Percentiles rank a stretch among this genome's conserved stretches.
Evolutionary conservation across 2,113 vertebrate species (phyloP).

Genomic region (Sakesphorus luctuosus): DNA sequence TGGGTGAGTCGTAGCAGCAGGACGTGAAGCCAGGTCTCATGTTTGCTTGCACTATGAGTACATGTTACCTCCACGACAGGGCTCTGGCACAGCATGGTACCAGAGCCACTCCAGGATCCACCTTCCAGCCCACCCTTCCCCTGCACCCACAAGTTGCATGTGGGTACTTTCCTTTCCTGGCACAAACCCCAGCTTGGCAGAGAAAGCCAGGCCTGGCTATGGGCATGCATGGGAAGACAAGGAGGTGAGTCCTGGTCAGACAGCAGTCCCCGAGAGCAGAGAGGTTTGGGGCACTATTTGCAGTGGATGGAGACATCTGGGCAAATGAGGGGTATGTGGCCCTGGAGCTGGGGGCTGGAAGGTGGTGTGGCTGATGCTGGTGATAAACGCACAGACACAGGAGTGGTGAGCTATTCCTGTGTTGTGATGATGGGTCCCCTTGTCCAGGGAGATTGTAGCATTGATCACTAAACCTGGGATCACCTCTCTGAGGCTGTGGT

Average conservation of each 20-base stretch:
- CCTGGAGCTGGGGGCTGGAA: not conserved
- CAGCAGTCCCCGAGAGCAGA: not conserved
- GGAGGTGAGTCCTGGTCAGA: not conserved
- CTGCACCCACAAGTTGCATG: accelerated
- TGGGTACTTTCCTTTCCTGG: not conserved
- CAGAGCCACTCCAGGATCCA: accelerated
- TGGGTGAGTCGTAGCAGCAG: not conserved
- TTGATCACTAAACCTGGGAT: not conserved
- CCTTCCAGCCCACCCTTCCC: not conserved
- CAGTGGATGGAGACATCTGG: not conserved
- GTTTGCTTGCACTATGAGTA: not conserved
- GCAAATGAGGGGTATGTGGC: not conserved
- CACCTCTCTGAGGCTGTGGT: not conserved
- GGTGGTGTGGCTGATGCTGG: not conserved
- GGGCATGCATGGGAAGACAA: accelerated
- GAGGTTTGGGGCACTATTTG: not conserved
- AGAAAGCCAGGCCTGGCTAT: not conserved
- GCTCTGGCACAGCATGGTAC: accelerated
- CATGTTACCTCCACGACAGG: not conserved
- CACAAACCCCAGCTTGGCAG: not conserved
- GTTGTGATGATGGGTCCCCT: not conserved
- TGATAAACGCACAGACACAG: accelerated
- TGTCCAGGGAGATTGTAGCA: not conserved
- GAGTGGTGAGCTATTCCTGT: accelerated
- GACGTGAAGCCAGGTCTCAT: not conserved